Evolutionary conservation across 2,797 vertebrate genomes (phyloP).

Genomic region (Gallinago solitaria): DNA sequence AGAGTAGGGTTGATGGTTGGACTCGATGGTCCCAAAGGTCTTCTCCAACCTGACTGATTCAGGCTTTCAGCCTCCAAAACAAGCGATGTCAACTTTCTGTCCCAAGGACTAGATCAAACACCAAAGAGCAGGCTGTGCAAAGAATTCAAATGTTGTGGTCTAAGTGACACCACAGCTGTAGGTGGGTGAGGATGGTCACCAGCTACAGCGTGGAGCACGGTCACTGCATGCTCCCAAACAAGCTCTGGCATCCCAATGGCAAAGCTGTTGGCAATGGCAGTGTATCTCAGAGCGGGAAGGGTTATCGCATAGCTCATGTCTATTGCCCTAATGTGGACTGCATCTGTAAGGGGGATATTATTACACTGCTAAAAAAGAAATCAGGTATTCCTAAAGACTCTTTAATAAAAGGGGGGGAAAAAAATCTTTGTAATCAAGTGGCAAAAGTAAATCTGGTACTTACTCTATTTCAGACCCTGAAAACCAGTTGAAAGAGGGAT

Average conservation of each 20-base stretch:
- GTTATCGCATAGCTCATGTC: neutral
- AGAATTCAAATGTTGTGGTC: neutral
- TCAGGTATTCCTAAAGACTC: neutral
- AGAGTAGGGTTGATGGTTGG: no score
- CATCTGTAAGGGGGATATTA: neutral
- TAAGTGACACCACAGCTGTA: neutral
- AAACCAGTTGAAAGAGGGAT: neutral
- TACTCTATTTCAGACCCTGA: neutral
- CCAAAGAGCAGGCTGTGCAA: neutral
- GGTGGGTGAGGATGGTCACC: neutral
- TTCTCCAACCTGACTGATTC: no score
- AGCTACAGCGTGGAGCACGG: neutral
- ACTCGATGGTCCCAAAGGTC: no score
- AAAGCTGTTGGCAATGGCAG: neutral
- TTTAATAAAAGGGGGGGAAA: neutral
- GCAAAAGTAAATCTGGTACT: neutral
- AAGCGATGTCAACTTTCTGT: neutral
- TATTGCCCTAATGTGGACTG: neutral
- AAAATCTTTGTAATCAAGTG: neutral
- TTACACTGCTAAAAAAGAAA: neutral
- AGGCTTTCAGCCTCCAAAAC: neutral
- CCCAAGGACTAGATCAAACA: neutral
- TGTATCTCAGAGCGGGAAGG: neutral
- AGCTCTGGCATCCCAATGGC: neutral
- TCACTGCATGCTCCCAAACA: neutral